Percentiles rank a stretch among this genome's conserved stretches.
Evolutionary conservation across 2,113 vertebrate species (phyloP).

Genomic region (Rattus rattus): DNA sequence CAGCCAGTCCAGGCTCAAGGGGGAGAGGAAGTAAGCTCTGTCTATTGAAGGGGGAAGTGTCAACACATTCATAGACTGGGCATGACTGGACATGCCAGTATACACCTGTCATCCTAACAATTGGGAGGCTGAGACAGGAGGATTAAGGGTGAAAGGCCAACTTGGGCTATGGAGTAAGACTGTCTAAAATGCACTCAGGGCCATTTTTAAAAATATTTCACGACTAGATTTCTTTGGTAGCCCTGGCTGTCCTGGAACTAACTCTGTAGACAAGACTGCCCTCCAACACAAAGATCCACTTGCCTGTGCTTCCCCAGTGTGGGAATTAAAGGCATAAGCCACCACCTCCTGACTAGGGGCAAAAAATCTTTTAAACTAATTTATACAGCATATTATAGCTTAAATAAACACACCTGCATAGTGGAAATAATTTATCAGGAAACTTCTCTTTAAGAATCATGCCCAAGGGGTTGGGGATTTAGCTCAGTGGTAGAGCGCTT

Average conservation of each 20-base stretch:
- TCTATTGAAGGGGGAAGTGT: background rate
- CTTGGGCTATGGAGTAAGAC: background rate
- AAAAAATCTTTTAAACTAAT: background rate
- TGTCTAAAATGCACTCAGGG: background rate
- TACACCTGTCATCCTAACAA: background rate
- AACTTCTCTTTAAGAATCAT: background rate
- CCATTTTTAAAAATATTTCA: background rate
- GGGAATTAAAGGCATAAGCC: background rate
- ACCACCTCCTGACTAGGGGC: background rate
- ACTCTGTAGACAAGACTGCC: background rate
- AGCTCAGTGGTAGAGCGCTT: too few species aligned
- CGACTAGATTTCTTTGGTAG: background rate
- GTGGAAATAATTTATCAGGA: background rate
- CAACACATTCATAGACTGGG: background rate
- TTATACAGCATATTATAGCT: background rate
- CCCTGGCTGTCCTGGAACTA: background rate
- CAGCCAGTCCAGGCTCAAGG: background rate
- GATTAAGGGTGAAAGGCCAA: background rate
- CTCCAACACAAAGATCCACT: background rate
- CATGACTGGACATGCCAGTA: too few species aligned
- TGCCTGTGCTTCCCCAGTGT: background rate
- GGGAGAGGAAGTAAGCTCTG: background rate
- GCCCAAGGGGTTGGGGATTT: too few species aligned
- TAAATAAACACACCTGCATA: background rate
- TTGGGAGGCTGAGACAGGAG: background rate